A percentile compares a stretch with the other conserved stretches of the same genome.
Conservation (phyloP, 2,888 invertebrate species). For the Neoscelio sp. region DNA sequence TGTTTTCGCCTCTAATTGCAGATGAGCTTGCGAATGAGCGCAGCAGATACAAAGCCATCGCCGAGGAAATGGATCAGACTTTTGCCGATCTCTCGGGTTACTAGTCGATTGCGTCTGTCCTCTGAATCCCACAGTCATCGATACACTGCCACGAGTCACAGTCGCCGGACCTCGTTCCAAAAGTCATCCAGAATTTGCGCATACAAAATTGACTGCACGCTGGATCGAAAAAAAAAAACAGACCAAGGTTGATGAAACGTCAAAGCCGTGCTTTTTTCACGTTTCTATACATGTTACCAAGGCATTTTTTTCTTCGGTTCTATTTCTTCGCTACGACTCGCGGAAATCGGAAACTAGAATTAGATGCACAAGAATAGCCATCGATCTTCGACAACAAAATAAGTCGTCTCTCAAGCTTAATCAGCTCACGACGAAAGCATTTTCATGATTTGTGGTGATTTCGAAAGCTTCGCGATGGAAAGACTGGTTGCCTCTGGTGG, state of each 20-base stretch:
- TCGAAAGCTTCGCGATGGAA: too few relatives aligned
- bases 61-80: slow-evolving; percentile 98
- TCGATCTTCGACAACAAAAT: neutral
- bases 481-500: too few relatives aligned
- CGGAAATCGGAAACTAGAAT: slow-evolving; percentile 12
- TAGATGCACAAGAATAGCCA: slow-evolving; percentile 14
- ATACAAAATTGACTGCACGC: slow-evolving; percentile 9
- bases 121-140: slow-evolving; percentile 50
- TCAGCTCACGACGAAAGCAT: too few relatives aligned
- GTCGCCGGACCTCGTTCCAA: slow-evolving; percentile 62
- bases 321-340: slow-evolving; percentile 27
- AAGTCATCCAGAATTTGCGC: slow-evolving; percentile 54
- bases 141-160: slow-evolving; percentile 71
- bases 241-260: slow-evolving; percentile 4
- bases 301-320: neutral
- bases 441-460: neutral
- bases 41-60: slow-evolving; percentile 99
- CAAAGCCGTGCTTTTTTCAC: slow-evolving; percentile 44
- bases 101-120: slow-evolving; percentile 82
- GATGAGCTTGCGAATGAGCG: slow-evolving; percentile 95
- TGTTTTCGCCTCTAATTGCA: slow-evolving; percentile 83
- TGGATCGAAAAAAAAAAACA: slow-evolving; percentile 13
- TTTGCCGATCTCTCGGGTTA: slow-evolving; percentile 98
- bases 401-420: neutral
- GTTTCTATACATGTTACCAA: slow-evolving; percentile 31